phyloP scores from a whole-genome alignment of 2,797 vertebrate species.

The Gobio occitaniae region DNA sequence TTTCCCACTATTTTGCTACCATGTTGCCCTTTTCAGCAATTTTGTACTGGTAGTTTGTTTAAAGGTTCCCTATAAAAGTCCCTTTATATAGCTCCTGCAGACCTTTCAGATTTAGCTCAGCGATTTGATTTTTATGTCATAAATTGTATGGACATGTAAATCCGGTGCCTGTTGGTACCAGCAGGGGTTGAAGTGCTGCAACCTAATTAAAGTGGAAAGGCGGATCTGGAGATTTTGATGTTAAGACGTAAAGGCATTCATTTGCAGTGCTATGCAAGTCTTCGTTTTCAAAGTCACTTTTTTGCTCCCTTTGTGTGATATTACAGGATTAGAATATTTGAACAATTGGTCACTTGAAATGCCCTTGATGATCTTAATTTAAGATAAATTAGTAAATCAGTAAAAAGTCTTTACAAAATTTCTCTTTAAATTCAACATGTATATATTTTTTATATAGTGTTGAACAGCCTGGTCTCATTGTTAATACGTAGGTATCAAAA shows the following conservation, averaged over 20 bases:
- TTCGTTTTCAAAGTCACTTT: not conserved
- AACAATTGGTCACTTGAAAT: not conserved
- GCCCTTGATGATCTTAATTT: not conserved
- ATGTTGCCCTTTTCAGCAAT: constrained; percentile 13
- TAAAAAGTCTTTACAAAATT: not conserved
- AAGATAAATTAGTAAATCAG: not conserved
- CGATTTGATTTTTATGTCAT: constrained; percentile 7
- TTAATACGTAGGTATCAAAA: not conserved
- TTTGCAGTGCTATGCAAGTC: not conserved
- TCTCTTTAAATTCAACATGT: not conserved
- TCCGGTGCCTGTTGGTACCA: not conserved
- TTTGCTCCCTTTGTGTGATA: not conserved
- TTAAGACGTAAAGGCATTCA: not conserved
- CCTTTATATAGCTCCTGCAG: not conserved
- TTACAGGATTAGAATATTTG: not conserved
- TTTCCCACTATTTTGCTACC: not conserved
- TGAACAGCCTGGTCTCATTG: not conserved
- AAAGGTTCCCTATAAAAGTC: not conserved
- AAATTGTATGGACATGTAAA: constrained; percentile 2
- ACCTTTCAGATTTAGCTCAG: constrained; percentile 16
- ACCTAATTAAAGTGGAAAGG: not conserved
- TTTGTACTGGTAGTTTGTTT: not conserved
- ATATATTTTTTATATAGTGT: not conserved
- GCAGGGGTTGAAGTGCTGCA: not conserved
- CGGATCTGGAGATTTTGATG: not conserved